These are phyloP conservation scores for Lagopus muta DNA, from an alignment of 2,113 vertebrate species.

Conservation along the genomic window DNA sequence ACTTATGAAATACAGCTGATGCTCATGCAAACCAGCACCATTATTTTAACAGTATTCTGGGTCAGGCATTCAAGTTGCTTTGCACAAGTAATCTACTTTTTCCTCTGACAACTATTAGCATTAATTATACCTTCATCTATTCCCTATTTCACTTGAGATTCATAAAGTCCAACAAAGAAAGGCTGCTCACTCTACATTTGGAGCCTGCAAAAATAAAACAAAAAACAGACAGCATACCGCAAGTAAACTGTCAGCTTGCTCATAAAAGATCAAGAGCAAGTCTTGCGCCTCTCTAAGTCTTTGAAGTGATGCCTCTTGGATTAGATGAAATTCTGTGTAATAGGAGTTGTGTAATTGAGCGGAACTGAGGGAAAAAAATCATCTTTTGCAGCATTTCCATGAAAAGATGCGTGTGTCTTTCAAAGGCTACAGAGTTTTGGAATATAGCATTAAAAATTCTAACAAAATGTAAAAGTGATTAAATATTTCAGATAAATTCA, in stretches of 20 bases:
- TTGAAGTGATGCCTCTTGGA: constrained; percentile 70
- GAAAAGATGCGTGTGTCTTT: neutral
- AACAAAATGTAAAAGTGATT: neutral
- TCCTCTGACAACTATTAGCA: neutral
- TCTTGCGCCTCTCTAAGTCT: constrained; percentile 38
- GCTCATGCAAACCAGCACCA: neutral
- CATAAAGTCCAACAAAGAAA: neutral
- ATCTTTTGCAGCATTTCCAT: neutral
- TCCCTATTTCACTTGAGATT: neutral
- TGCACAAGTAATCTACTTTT: neutral
- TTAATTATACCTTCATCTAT: neutral
- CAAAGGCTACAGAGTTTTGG: neutral
- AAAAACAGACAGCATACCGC: constrained; percentile 43
- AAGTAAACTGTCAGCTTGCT: constrained; percentile 63
- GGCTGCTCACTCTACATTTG: neutral
- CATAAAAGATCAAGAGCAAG: constrained; percentile 60
- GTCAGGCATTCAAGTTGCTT: neutral
- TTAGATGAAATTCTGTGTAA: constrained; percentile 29
- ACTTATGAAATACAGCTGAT: neutral
- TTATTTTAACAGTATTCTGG: neutral
- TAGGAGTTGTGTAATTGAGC: constrained; percentile 36
- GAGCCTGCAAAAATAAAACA: constrained; percentile 27
- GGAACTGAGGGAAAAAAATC: neutral
- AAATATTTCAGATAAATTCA: neutral
- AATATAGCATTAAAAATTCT: neutral